phyloP scores from a whole-genome alignment of 2,113 vertebrate species.

The Herpailurus yagouaroundi region DNA sequence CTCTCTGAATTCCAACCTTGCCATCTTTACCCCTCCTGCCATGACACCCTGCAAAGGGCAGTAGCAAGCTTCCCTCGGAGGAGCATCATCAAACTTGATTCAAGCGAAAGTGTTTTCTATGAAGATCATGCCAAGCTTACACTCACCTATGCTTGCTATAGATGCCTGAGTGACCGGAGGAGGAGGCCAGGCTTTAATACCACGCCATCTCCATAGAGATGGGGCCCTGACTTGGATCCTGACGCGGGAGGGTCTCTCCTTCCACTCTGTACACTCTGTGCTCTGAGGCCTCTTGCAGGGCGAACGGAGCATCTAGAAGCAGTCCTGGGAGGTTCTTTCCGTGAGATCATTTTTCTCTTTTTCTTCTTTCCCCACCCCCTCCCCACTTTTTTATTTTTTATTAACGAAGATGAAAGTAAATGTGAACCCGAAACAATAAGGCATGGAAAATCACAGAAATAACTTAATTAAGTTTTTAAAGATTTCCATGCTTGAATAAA shows the following conservation, averaged over 20 bases:
- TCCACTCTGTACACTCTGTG: too few species aligned
- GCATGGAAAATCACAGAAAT: conserved; percentile 89
- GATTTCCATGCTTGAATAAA: conserved; percentile 92
- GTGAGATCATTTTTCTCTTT: conserved; percentile 44
- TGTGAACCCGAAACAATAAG: conserved; percentile 88
- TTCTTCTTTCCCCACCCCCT: background rate
- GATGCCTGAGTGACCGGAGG: background rate
- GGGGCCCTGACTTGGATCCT: background rate
- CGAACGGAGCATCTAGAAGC: background rate
- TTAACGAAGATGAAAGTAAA: conserved; percentile 87
- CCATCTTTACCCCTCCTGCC: background rate
- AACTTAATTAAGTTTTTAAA: conserved; percentile 93
- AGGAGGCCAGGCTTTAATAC: too few species aligned
- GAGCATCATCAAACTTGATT: background rate
- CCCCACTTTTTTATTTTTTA: conserved; percentile 64
- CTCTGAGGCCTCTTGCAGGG: background rate
- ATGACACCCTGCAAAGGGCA: background rate
- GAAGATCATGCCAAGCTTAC: background rate
- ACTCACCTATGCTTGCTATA: background rate
- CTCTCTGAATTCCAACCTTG: background rate
- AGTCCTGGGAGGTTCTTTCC: background rate
- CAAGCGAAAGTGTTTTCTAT: background rate
- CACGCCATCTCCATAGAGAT: background rate
- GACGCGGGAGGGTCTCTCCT: background rate
- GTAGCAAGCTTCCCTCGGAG: background rate